Conservation (phyloP, 2,888 invertebrate genomes). For the Hipparchia semele region DNA sequence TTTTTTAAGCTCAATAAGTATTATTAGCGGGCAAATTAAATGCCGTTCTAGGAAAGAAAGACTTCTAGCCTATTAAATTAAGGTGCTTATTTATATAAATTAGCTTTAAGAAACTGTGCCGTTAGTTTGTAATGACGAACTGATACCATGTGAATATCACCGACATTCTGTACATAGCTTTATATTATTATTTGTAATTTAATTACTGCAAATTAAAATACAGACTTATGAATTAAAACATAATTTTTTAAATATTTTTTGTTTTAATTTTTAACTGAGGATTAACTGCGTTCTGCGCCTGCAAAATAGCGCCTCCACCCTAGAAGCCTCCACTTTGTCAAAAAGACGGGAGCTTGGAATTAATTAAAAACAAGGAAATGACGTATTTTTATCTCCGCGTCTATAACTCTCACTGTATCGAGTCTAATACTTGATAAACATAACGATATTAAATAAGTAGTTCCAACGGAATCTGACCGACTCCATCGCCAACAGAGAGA, state of each 20-base stretch:
- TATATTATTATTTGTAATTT: constrained; percentile 41
- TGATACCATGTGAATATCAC: constrained; percentile 56
- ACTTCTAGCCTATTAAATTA: constrained; percentile 70
- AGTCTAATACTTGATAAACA: no score
- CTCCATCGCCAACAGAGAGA: no score
- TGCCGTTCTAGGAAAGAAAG: constrained; percentile 76
- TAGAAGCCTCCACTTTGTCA: no score
- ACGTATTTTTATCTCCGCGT: no score
- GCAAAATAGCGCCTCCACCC: no score
- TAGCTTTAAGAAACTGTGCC: constrained; percentile 61
- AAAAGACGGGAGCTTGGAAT: no score
- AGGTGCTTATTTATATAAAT: constrained; percentile 71
- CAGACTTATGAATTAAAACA: constrained; percentile 62
- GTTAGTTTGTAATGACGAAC: constrained; percentile 64
- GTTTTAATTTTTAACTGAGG: constrained; percentile 40
- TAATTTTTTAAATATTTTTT: constrained; percentile 47
- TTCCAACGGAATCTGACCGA: no score
- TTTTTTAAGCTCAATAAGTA: constrained; percentile 63
- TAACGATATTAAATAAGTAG: no score
- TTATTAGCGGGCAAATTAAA: constrained; percentile 62
- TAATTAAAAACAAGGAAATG: no score
- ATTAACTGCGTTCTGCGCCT: not conserved
- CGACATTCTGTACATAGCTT: constrained; percentile 43
- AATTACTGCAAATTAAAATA: constrained; percentile 62
- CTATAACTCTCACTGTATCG: no score